phyloP scores from a whole-genome alignment of 2,888 invertebrate genomes.

The Drosophila incognita region DNA sequence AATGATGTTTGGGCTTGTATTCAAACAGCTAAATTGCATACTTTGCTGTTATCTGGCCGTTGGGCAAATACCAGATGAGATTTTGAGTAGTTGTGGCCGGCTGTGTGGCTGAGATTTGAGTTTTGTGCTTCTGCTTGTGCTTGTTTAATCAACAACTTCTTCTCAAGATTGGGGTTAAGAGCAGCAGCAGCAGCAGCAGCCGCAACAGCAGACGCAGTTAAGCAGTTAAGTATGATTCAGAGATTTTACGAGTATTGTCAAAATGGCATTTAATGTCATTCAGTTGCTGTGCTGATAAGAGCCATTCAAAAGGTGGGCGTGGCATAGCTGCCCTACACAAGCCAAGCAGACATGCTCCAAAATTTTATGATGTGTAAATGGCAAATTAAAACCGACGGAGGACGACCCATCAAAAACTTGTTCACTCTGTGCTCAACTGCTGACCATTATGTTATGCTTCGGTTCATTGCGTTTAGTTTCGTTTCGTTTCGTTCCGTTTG shows the following conservation, averaged over 20 bases:
- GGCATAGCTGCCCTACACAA: slow-evolving; percentile 6
- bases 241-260: slow-evolving; percentile 21
- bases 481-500: slow-evolving; percentile 6
- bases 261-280: slow-evolving; percentile 26
- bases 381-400: slow-evolving; percentile 58
- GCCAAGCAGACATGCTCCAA: slow-evolving; percentile 36
- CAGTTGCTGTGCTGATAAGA: slow-evolving; percentile 7
- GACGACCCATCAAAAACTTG: slow-evolving; percentile 21
- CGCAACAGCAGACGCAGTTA: not conserved
- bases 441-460: slow-evolving; percentile 25
- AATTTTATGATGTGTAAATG: slow-evolving; percentile 68
- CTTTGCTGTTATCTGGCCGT: slow-evolving; percentile 43
- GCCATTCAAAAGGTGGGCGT: slow-evolving; percentile 18
- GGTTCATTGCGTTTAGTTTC: slow-evolving; percentile 3
- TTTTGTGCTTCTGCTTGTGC: not conserved
- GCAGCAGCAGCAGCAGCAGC: not conserved
- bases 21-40: slow-evolving; percentile 31
- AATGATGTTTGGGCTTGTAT: slow-evolving; percentile 34
- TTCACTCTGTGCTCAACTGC: slow-evolving; percentile 4
- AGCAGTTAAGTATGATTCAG: slow-evolving; percentile 1
- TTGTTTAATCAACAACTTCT: slow-evolving; percentile 14
- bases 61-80: slow-evolving; percentile 41
- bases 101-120: slow-evolving; percentile 33
- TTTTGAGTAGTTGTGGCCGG: slow-evolving; percentile 30
- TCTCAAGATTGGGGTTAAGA: slow-evolving; percentile 15